Base-by-base conservation (phyloP, 2,888 invertebrate genomes). In the Pteria penguin region DNA sequence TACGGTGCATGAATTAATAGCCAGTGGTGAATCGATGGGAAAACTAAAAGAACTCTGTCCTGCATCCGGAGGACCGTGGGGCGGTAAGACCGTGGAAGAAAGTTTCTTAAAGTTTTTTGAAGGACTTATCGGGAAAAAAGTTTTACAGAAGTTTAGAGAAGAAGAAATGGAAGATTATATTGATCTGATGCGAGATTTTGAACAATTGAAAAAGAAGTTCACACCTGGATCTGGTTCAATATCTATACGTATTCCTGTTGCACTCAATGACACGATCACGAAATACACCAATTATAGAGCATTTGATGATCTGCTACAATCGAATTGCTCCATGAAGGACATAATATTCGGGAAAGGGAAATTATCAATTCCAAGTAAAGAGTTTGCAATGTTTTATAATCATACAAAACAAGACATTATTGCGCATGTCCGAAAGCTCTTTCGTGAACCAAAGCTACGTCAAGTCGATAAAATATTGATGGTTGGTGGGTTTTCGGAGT, bases 401-500 rank as follows among this genome's bases (percentile, higher is more conserved):
- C 61, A 27, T 29, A 31, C 31, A 18, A 31, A 31, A 4, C 18
- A 29, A 31, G 61, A 31, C 22, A 61, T 61, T 61, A 27, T 61
- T 18, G 22, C 27, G 31, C 27, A 61, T 29, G 22, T 61, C 22
- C 14, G n/a, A 14, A n/a, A 61, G 14, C 22, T 61, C 5, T 61
- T 61, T 22, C 14, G 31, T 11, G 22, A 61, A 31, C 14, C 22
- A 5, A 2, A 11, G n/a, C 22, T 31, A 2, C 22, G 31, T 18
- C 27, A 29, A 2, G 29, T 31, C 1, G 27, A 61, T 31, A 45
- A 45, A 45, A 61, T 61, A 14, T 31, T 61, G 4, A 29, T 61
- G 61, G 61, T 61, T 1, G 61, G 61, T 14, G 61, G 61, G 1
- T 61, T 61, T 61, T 61, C 61, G 22, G 61, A 61, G 22, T 61